Base-by-base conservation (phyloP, 2,888 invertebrate genomes). In the Blomia tropicalis region DNA sequence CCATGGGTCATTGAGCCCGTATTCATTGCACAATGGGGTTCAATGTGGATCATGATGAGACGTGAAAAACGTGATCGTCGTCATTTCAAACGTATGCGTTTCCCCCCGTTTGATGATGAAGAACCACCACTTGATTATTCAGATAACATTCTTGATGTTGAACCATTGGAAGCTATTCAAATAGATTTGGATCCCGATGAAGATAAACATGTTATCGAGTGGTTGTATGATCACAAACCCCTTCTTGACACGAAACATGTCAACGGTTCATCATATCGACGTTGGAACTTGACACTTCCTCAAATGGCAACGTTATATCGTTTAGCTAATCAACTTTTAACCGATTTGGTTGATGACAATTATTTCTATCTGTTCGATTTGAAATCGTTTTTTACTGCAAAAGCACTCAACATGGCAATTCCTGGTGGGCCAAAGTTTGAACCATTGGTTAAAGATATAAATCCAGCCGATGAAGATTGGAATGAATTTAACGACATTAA, bases 11-110 rank as follows among this genome's bases (percentile, higher is more conserved):
- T 98, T 69, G 98, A 99, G 72, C 98, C 98, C 0, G 87, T 96
- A 4, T 99, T 96, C 73, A 93, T 99, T 68, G 96, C 96, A 1
- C 98, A 99, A 73, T 99, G 98, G 98, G 96, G 95, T 47, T 92
- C 96, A 1, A 98, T 99, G 96, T 99, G 98, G 98, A 96, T 99
- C 69, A 98, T 98, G 95, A 96, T 99, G 96, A 80, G 98, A 69
- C 81, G 98, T 69, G 96, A 99, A 73, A 64, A 99, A 75, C 80
- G 98, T 67, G 98, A 98, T 78, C 85, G 98, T 73, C 82, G 96
- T 31, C 98, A 98, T 74, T 98, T 98, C 74, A 98, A 98, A 75
- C 79, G 98, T 69, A 99, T 99, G 98, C 80, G 98, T 69, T 99
- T 99, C 74, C 98, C 98, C 17, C 98, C 98, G 0, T 99, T 99